A percentile compares a stretch with the other conserved stretches of the same genome.
Evolutionary conservation across 1,140 invertebrate species (phyloP).

Genomic region (Lepidostoma basale): DNA sequence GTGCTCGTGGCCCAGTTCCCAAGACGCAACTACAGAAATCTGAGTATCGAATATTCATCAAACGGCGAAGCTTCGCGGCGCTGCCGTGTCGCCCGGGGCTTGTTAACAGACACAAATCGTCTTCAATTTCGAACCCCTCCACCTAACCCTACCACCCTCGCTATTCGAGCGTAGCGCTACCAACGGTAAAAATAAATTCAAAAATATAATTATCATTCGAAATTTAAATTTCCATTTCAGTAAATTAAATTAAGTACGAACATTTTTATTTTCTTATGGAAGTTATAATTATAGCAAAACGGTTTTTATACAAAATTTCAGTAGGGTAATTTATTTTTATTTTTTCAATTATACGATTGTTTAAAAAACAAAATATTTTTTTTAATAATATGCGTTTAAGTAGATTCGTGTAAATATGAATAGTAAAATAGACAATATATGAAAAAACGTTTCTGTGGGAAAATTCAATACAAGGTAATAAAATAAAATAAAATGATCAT

Average conservation of each 20-base stretch:
- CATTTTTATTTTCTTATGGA: not conserved
- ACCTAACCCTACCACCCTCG: not conserved
- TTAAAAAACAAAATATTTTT: no score
- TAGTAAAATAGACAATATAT: no score
- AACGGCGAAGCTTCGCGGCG: conserved; percentile 32
- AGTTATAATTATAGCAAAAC: not conserved
- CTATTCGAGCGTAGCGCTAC: not conserved
- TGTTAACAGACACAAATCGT: conserved; percentile 27
- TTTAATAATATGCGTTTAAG: no score
- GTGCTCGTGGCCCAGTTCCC: no score
- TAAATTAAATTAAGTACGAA: not conserved
- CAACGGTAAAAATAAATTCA: not conserved
- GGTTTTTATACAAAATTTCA: no score
- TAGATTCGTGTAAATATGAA: no score
- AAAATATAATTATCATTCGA: conserved; percentile 9
- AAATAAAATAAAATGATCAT: no score
- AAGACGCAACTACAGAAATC: conserved; percentile 30
- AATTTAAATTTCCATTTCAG: not conserved
- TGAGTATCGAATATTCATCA: conserved; percentile 42
- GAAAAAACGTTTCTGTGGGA: no score
- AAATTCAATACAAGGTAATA: no score
- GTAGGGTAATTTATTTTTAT: no score
- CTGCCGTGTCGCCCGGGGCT: conserved; percentile 22
- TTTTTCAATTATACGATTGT: no score
- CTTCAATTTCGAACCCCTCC: conserved; percentile 29